Percentiles rank a stretch among this genome's conserved stretches.
These are phyloP conservation scores for Linnaemya tessellans DNA, from an alignment of 2,888 invertebrate genomes.

Conservation along the genomic window DNA sequence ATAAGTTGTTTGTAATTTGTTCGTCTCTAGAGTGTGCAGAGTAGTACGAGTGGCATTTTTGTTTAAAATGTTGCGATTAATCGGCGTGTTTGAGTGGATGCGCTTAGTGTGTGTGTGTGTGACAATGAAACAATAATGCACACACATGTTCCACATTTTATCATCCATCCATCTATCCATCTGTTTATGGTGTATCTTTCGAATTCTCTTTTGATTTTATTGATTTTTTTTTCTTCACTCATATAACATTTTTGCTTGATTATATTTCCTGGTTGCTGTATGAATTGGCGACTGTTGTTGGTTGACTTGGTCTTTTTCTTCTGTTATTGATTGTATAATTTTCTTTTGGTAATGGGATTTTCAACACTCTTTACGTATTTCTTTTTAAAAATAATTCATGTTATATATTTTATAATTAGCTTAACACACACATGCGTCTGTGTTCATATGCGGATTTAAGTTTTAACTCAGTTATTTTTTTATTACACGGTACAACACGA, in stretches of 20 bases:
- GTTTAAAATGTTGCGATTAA: constrained; percentile 16
- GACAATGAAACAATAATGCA: constrained; percentile 65
- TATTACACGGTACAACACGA: not conserved
- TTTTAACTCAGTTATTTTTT: not conserved
- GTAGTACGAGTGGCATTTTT: not conserved
- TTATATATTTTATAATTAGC: not conserved
- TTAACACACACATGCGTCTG: not conserved
- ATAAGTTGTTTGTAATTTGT: not conserved
- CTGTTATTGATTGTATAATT: constrained; percentile 8
- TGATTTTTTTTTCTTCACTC: constrained; percentile 11
- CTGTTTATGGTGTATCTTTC: constrained; percentile 40
- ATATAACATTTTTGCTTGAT: constrained; percentile 36
- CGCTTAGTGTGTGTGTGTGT: too few species aligned
- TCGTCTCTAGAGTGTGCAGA: not conserved
- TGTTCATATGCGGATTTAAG: not conserved
- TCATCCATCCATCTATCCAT: constrained; percentile 53
- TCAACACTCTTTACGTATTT: not conserved
- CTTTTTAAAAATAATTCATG: not conserved
- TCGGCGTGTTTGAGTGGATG: constrained; percentile 12
- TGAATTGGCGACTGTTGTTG: not conserved
- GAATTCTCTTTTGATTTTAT: constrained; percentile 33
- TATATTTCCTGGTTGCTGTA: constrained; percentile 63
- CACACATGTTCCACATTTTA: constrained; percentile 68
- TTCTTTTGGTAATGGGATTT: constrained; percentile 15
- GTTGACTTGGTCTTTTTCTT: constrained; percentile 9